Base-by-base conservation (phyloP, 2,888 invertebrate species). In the Eristalis intricaria region DNA sequence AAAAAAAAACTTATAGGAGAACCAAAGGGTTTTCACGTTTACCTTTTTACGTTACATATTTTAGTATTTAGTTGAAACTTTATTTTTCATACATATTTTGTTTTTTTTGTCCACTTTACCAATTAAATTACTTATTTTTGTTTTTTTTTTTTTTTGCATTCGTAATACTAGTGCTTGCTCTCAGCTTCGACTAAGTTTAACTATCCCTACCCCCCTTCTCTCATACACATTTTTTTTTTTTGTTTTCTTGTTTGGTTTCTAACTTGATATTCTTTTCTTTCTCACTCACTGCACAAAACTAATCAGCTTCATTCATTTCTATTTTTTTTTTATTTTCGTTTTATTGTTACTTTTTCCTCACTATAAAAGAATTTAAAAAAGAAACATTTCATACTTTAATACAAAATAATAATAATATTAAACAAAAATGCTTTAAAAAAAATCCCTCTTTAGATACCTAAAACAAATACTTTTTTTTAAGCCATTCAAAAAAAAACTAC, bases 151-250 rank as follows among this genome's bases (percentile, higher is more conserved):
- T 60, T 43, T 70, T 80, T 76, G 75, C 70, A 84, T 80, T 84
- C 15, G 84, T 84, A 40, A 80, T 65, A 84, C 61, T 84, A 84
- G 84, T 84, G 84, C 84, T 84, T 84, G 84, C 84, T 61, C 19
- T 78, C 58, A 73, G 65, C 73, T 75, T 75, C 26, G 70, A 81
- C 74, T 43, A 19, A 50, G 8, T 50, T 50, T 50, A 50, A 50
- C 50, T 7, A 43, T 0, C n/a, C n/a, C 19, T 19, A 32, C 19
- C 50, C 50, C 1, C 50, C 5, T 50, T 50, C n/a, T 50, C 19
- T 50, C 5, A 58, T 32, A 38, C 63, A 78, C 65, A 58, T 69
- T 40, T 58, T 60, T 63, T 60, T 22, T 1, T 11, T 10, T 60
- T 23, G 4, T 23, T 10, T 60, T 60, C 4, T 23, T 26, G 1